Evolutionary conservation across 2,113 vertebrate genomes (phyloP).

Genomic region (Apodemus speciosus): DNA sequence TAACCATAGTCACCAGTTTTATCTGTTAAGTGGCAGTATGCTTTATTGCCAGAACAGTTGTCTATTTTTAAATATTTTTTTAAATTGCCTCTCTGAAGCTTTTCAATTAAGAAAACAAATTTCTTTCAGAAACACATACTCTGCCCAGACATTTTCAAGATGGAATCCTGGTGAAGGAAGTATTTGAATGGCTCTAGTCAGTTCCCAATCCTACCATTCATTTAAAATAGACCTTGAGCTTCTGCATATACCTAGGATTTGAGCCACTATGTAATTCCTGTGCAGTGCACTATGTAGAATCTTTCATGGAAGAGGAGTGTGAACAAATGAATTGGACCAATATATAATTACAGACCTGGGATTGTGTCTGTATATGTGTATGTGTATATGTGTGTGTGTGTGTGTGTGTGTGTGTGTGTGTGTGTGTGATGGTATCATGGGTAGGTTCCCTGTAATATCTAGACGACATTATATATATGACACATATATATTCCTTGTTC

Average conservation of each 20-base stretch:
- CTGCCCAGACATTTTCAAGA: background rate
- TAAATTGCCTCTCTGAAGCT: background rate
- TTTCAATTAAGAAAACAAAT: background rate
- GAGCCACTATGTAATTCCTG: background rate
- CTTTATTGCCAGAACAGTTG: background rate
- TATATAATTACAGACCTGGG: too few species aligned
- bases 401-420: too few species aligned
- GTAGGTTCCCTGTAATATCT: too few species aligned
- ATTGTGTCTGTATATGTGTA: background rate
- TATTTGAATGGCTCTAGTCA: background rate
- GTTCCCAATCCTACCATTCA: background rate
- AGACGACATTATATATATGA: too few species aligned
- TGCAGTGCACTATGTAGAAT: background rate
- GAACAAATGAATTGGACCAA: background rate
- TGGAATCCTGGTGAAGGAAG: background rate
- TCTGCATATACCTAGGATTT: background rate
- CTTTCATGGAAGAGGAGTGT: accelerated
- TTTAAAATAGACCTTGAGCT: background rate
- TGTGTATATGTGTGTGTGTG: background rate
- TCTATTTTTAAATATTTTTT: background rate
- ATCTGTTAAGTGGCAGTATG: background rate
- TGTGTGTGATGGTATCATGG: too few species aligned
- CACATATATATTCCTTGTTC: too few species aligned
- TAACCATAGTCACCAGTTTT: background rate
- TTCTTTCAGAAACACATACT: background rate